Evolutionary conservation across 2,113 vertebrate species (phyloP).

Genomic region (Saguinus imperator): DNA sequence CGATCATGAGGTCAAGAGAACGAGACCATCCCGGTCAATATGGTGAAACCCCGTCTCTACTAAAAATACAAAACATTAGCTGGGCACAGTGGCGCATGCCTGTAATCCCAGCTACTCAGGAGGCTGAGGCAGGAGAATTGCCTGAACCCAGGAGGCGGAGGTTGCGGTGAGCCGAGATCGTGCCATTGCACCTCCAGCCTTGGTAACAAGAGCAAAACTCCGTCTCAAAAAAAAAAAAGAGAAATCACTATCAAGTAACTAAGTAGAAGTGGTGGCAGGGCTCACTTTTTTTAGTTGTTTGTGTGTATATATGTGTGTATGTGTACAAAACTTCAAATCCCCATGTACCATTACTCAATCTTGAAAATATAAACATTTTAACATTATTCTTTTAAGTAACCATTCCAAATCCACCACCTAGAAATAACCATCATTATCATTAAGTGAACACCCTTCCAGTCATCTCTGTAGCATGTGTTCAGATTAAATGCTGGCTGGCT

Average conservation of each 20-base stretch:
- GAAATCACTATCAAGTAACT: neutral
- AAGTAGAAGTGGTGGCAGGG: neutral
- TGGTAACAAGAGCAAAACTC: too few relatives aligned
- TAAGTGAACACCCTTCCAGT: neutral
- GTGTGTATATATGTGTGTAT: neutral
- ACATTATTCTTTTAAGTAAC: neutral
- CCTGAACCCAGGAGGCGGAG: too few relatives aligned
- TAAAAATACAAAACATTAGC: too few relatives aligned
- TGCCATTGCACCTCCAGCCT: too few relatives aligned
- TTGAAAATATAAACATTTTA: slow-evolving; percentile 10
- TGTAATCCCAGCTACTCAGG: too few relatives aligned
- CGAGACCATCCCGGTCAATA: too few relatives aligned
- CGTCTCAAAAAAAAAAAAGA: neutral
- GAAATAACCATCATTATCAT: slow-evolving; percentile 12
- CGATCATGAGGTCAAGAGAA: too few relatives aligned
- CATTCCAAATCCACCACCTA: neutral
- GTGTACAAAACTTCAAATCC: neutral
- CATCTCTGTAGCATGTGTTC: neutral
- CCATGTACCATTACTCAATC: neutral
- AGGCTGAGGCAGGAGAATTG: too few relatives aligned
- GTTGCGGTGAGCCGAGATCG: too few relatives aligned
- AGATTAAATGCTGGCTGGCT: neutral
- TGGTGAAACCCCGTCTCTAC: too few relatives aligned
- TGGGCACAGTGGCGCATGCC: too few relatives aligned
- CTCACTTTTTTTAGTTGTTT: neutral